Evolutionary conservation across 2,113 vertebrate genomes (phyloP).

Genomic region (Lepus europaeus): DNA sequence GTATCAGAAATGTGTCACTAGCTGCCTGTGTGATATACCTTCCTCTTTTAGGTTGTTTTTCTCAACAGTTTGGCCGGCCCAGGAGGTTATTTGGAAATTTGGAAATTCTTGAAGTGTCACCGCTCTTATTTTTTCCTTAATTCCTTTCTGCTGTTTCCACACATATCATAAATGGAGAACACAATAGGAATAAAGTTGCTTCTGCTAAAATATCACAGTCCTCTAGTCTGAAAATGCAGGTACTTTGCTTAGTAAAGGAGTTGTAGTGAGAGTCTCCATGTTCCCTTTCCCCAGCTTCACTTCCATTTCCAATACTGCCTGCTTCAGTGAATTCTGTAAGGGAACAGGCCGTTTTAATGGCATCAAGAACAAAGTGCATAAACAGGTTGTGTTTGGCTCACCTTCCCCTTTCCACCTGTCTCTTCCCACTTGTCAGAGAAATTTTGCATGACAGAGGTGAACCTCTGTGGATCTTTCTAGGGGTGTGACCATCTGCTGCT

Average conservation of each 20-base stretch:
- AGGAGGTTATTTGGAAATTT: not conserved
- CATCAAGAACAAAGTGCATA: not conserved
- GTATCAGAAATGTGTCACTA: not conserved
- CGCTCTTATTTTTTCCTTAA: constrained; percentile 15
- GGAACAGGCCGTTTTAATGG: not conserved
- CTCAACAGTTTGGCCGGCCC: not conserved
- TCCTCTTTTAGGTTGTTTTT: constrained; percentile 22
- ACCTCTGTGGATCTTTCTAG: constrained; percentile 54
- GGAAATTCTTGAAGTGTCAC: constrained; percentile 4
- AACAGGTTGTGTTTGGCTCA: constrained; percentile 21
- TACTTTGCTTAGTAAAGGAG: not conserved
- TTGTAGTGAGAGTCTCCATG: not conserved
- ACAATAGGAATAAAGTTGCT: not conserved
- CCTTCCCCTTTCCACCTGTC: not conserved
- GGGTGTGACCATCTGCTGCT: constrained; percentile 66
- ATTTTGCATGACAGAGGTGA: constrained; percentile 62
- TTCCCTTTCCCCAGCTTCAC: not conserved
- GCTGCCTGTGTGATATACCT: not conserved
- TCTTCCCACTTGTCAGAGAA: constrained; percentile 48
- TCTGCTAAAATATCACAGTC: not conserved
- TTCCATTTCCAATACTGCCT: not conserved
- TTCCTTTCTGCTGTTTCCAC: not conserved
- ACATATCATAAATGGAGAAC: not conserved
- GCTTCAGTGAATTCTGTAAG: constrained; percentile 2
- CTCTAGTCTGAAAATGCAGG: not conserved